Percentiles rank a stretch among this genome's conserved stretches.
Evolutionary conservation across 2,797 vertebrate species (phyloP).

Genomic region (Micromesistius poutassou): DNA sequence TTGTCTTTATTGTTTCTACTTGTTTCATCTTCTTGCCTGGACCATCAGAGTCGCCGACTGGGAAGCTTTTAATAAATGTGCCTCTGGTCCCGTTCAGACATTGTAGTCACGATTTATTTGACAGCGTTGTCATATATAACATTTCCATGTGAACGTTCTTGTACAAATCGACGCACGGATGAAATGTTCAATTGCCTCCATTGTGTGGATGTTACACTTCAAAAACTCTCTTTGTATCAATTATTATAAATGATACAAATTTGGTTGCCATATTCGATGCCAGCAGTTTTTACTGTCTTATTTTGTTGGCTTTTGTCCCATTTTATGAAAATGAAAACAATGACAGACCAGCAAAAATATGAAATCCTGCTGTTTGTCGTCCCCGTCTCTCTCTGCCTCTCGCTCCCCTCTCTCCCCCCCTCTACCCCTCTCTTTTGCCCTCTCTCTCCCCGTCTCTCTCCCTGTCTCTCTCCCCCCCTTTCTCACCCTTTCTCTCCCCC

Average conservation of each 20-base stretch:
- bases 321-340: background rate
- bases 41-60: background rate
- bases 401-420: background rate
- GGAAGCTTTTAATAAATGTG: background rate
- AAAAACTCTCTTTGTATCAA: background rate
- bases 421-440: too few species aligned
- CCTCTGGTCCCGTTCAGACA: background rate
- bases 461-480: background rate
- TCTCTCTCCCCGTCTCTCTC: too few species aligned
- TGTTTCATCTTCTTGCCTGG: background rate
- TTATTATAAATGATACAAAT: background rate
- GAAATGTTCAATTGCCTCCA: background rate
- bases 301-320: background rate
- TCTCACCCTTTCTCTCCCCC: background rate
- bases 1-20: background rate
- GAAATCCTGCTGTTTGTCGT: conserved; percentile 28
- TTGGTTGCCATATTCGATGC: background rate
- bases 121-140: too few species aligned
- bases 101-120: too few species aligned
- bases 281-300: background rate
- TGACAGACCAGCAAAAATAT: conserved; percentile 21
- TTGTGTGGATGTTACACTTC: background rate
- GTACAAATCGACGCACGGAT: background rate
- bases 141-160: too few species aligned
- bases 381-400: background rate